phyloP scores from a whole-genome alignment of 2,113 vertebrate genomes.

The Syngnathus scovelli region DNA sequence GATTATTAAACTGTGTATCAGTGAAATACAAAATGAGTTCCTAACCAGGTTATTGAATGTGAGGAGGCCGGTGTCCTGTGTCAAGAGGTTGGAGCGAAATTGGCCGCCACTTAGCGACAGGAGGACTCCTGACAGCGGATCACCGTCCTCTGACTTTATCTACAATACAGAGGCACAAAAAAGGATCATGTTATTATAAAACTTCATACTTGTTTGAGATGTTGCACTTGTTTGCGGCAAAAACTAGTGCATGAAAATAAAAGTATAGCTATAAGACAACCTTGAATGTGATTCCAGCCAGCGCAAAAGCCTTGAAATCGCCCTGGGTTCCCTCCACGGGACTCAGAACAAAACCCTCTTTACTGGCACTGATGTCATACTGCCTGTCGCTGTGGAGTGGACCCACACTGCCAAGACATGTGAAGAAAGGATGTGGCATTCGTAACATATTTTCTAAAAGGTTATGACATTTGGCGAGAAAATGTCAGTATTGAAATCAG shows the following conservation, averaged over 20 bases:
- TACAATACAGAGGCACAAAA: slow-evolving; percentile 32
- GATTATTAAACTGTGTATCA: neutral
- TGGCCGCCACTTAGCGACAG: slow-evolving; percentile 91
- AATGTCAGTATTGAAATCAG: too few species aligned
- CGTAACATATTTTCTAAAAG: neutral
- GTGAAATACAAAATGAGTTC: neutral
- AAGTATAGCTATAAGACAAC: slow-evolving; percentile 58
- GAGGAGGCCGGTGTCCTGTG: slow-evolving; percentile 89
- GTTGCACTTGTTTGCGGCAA: neutral
- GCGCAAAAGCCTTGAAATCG: slow-evolving; percentile 94
- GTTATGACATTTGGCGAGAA: neutral
- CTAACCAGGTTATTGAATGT: slow-evolving; percentile 92
- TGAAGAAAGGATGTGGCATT: neutral
- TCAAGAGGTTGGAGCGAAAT: slow-evolving; percentile 93
- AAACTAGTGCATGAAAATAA: neutral
- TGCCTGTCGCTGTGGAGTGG: slow-evolving; percentile 91
- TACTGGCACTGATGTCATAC: slow-evolving; percentile 85
- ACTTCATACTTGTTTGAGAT: neutral
- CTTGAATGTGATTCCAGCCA: slow-evolving; percentile 94
- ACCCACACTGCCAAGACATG: slow-evolving; percentile 76
- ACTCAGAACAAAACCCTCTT: slow-evolving; percentile 91
- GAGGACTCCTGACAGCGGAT: slow-evolving; percentile 89
- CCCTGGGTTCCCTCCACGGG: slow-evolving; percentile 82
- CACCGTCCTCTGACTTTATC: slow-evolving; percentile 88
- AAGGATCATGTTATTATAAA: neutral